Conservation (phyloP, 2,888 invertebrate species). For the Noctua fimbriata region DNA sequence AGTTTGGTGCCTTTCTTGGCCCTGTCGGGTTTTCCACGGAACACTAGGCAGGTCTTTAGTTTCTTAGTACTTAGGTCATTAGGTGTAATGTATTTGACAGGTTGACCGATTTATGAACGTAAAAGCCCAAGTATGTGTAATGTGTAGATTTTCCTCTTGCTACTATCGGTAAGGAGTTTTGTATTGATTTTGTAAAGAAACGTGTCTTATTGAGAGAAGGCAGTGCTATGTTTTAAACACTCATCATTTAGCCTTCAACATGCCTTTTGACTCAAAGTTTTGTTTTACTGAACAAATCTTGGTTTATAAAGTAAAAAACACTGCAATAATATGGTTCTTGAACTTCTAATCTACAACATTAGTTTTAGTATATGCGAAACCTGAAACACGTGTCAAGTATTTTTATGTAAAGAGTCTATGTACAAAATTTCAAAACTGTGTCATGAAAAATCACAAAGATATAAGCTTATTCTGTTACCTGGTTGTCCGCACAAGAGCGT, state of each 20-base stretch:
- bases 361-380: too few species aligned
- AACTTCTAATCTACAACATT: too few species aligned
- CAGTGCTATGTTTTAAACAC: background rate
- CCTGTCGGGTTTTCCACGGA: conserved; percentile 13
- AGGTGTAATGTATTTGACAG: background rate
- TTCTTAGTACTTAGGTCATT: conserved; percentile 18
- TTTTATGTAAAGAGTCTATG: too few species aligned
- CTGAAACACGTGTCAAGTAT: too few species aligned
- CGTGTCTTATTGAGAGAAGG: too few species aligned
- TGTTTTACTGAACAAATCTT: background rate
- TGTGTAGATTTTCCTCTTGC: conserved; percentile 8
- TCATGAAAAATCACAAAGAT: too few species aligned
- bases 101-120: conserved; percentile 17
- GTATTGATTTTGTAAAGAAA: conserved; percentile 8
- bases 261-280: background rate
- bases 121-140: conserved; percentile 36
- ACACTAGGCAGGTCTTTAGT: background rate
- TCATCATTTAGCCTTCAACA: background rate
- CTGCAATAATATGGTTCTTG: background rate
- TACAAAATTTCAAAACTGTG: too few species aligned
- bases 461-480: too few species aligned
- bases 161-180: background rate
- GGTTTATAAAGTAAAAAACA: background rate
- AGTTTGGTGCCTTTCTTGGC: background rate
- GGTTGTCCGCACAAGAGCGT: too few species aligned